Base-by-base conservation (phyloP, 2,797 vertebrate species). In the Hydrophis major region DNA sequence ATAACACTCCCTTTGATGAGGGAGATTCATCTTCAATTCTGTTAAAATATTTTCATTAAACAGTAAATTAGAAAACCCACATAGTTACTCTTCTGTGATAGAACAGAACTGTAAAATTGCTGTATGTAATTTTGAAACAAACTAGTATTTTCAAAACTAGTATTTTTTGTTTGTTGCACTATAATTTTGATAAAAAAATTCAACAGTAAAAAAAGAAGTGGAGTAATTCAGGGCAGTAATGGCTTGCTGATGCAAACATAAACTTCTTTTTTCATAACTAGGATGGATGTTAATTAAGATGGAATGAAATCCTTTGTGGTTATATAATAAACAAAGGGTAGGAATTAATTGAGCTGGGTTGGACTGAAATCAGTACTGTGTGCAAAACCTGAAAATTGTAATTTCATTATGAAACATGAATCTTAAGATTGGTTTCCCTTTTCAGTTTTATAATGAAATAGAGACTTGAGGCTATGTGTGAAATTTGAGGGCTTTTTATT, bases 121-220 rank as follows among this genome's bases (percentile, higher is more conserved):
- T 94, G 93, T 94, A 94, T 95, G 93, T 94, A 95, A 93, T 93
- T 95, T 88, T 96, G 92, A 93, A 94, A 92, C 91, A 94, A 59
- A 90, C 95, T 89, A 0, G 16, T 94, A 94, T 91, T 91, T 88
- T 86, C 55, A 18, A 63, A 66, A 32, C 32, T 32, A 32, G 32
- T 32, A 32, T 32, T 32, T 32, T 32, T 92, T 95, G 94, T 92
- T 95, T 94, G 94, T 88, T 93, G 93, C 37, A 95, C 94, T 96
- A 94, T 92, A 92, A 91, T 95, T 94, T 25, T 90, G 74, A 63
- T 92, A 37, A 92, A 42, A 94, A 88, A 93, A 94, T 94, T 94
- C 94, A 94, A 96, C 37, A 47, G 42, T 47, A 12, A 83, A 78
- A 83, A 47, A 47, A 50, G 94, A 94, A 92, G 94, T 94, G 95